phyloP scores from a whole-genome alignment of 2,113 vertebrate species.

The Euleptes europaea region DNA sequence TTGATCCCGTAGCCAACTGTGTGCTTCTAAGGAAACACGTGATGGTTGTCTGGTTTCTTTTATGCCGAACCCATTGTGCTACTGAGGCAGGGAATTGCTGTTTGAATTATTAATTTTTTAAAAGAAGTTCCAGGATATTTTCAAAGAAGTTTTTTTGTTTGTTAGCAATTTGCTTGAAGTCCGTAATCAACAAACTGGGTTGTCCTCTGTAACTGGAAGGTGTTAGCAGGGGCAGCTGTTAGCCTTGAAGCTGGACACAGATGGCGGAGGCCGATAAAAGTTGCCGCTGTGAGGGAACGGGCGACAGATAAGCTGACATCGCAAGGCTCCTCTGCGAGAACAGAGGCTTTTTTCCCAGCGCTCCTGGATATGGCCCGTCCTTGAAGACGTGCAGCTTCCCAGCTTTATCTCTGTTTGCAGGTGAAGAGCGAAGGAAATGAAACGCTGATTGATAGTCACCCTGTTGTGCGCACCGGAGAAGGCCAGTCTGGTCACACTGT shows the following conservation, averaged over 20 bases:
- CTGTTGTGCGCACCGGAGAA: slow-evolving; percentile 12
- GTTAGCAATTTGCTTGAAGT: slow-evolving; percentile 11
- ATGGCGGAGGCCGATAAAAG: slow-evolving; percentile 32
- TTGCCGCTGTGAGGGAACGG: slow-evolving; percentile 29
- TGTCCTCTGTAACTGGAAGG: neutral
- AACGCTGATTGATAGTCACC: slow-evolving; percentile 21
- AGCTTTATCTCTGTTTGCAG: slow-evolving; percentile 60
- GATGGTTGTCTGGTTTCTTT: neutral
- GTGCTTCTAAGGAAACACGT: neutral
- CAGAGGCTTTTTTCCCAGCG: neutral
- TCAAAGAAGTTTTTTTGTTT: neutral
- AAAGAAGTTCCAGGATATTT: neutral
- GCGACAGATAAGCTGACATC: slow-evolving; percentile 54
- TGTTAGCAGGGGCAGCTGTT: slow-evolving; percentile 20
- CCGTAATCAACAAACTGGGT: slow-evolving; percentile 7
- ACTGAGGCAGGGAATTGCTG: neutral
- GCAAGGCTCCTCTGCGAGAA: slow-evolving; percentile 49
- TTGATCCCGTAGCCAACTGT: neutral
- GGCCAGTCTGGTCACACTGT: slow-evolving; percentile 30
- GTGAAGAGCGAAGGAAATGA: slow-evolving; percentile 29
- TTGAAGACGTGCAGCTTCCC: slow-evolving; percentile 46
- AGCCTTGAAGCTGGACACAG: slow-evolving; percentile 40
- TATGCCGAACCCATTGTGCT: neutral
- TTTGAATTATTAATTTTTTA: neutral
- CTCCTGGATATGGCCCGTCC: slow-evolving; percentile 43